Evolutionary conservation across 2,113 vertebrate species (phyloP).

Genomic region (Peromyscus maniculatus): DNA sequence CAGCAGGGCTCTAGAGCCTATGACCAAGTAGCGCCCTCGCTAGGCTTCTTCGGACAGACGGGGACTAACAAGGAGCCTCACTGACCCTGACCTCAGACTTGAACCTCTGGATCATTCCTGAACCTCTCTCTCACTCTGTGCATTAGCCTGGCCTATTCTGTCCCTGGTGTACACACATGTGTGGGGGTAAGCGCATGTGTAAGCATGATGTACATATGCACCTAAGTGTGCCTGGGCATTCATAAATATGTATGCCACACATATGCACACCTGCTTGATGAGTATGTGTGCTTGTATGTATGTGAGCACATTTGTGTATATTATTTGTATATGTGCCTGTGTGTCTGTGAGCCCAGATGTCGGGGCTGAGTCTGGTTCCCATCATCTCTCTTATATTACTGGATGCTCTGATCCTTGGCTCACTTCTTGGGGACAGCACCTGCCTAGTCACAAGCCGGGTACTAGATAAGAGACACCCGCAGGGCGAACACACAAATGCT

Average conservation of each 20-base stretch:
- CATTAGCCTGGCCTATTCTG: too few relatives aligned
- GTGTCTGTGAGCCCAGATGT: too few relatives aligned
- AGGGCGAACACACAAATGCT: rapidly evolving
- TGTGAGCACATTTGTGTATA: too few relatives aligned
- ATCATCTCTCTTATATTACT: rapidly evolving
- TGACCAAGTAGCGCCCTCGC: background rate
- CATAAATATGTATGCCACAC: too few relatives aligned
- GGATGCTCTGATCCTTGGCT: rapidly evolving
- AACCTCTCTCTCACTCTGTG: background rate
- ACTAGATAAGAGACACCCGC: rapidly evolving
- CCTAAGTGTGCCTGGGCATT: background rate
- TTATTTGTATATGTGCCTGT: rapidly evolving
- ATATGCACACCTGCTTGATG: too few relatives aligned
- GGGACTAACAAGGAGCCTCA: background rate
- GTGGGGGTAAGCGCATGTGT: rapidly evolving
- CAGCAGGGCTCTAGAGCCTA: background rate
- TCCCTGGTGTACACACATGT: background rate
- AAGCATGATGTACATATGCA: too few relatives aligned
- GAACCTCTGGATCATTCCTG: background rate
- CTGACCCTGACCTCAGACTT: background rate
- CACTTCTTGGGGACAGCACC: too few relatives aligned
- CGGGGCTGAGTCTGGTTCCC: background rate
- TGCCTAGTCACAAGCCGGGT: rapidly evolving
- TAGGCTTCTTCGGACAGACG: background rate
- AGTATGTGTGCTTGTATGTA: rapidly evolving